phyloP scores from a whole-genome alignment of 2,888 invertebrate species.

The Drosophila leonis region DNA sequence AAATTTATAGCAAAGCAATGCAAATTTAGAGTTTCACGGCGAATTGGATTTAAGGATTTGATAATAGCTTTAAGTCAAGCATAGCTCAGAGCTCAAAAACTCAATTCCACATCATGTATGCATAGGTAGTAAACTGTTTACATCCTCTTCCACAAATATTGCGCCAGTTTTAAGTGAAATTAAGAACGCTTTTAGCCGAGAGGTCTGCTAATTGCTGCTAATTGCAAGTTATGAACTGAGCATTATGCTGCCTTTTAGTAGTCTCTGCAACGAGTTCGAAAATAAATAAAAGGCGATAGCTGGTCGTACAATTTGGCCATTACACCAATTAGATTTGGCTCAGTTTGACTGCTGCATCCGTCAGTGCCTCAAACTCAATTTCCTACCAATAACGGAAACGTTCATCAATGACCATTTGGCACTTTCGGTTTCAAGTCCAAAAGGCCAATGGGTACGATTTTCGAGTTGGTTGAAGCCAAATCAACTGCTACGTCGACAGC shows the following conservation, averaged over 20 bases:
- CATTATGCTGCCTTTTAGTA: background rate
- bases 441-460: conserved; percentile 45
- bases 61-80: background rate
- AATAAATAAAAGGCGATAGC: background rate
- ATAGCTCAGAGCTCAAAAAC: background rate
- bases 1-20: background rate
- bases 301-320: conserved; percentile 34
- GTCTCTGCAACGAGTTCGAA: background rate
- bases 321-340: conserved; percentile 47
- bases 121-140: background rate
- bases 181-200: background rate
- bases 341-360: conserved; percentile 31
- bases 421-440: conserved; percentile 68
- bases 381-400: conserved; percentile 59
- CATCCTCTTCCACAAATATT: too few species aligned
- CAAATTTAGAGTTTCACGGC: background rate
- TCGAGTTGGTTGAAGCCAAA: conserved; percentile 58
- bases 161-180: background rate
- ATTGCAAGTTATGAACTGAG: conserved; percentile 1
- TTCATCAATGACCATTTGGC: conserved; percentile 71
- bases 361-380: conserved; percentile 41
- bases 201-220: background rate
- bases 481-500: conserved; percentile 56
- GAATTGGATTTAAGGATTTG: too few species aligned
- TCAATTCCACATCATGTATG: background rate